phyloP scores from a whole-genome alignment of 2,113 vertebrate genomes.

The Mellivora capensis region DNA sequence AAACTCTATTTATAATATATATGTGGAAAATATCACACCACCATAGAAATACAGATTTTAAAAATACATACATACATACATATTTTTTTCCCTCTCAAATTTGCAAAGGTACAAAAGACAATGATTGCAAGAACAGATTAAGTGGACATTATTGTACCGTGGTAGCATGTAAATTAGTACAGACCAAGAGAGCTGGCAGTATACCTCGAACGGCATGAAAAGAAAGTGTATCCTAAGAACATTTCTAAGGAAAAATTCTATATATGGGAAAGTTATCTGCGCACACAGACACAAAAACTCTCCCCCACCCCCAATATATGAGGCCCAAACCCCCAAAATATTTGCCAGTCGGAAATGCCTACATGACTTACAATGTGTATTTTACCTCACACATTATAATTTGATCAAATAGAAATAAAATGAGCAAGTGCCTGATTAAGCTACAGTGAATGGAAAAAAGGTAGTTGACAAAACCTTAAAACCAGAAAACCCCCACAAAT shows the following conservation, averaged over 20 bases:
- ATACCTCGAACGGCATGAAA: neutral
- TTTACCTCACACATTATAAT: neutral
- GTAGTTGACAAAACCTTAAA: neutral
- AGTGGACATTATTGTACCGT: neutral
- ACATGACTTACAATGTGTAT: neutral
- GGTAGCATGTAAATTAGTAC: neutral
- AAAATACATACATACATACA: neutral
- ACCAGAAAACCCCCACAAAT: neutral
- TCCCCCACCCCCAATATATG: neutral
- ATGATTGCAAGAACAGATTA: neutral
- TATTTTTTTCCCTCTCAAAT: neutral
- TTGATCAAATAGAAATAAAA: neutral
- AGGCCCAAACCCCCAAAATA: neutral
- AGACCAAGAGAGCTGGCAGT: neutral
- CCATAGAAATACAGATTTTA: neutral
- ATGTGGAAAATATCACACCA: neutral
- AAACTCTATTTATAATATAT: neutral
- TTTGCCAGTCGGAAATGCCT: neutral
- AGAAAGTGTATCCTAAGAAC: neutral
- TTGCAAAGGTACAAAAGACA: neutral
- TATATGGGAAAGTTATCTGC: neutral
- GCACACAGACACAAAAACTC: neutral
- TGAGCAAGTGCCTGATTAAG: neutral
- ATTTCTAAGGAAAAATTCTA: slow-evolving; percentile 22
- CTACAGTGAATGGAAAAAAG: neutral